These are phyloP conservation scores for Chrysolina haemoptera DNA, from an alignment of 2,888 invertebrate species.

Conservation along the genomic window DNA sequence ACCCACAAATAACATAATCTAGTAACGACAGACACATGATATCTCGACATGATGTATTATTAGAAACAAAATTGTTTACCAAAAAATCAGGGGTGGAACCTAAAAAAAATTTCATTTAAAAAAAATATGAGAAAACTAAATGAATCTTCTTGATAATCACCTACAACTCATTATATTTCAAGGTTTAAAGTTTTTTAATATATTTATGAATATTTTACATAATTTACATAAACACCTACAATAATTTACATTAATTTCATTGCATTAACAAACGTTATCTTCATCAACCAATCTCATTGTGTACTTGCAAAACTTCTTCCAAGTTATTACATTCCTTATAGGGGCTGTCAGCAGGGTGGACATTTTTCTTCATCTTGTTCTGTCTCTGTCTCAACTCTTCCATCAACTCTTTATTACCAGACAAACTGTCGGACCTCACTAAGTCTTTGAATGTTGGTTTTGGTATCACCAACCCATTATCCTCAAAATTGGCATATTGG, in stretches of 20 bases:
- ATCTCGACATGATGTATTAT: too few species aligned
- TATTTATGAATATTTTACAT: too few species aligned
- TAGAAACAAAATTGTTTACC: too few species aligned
- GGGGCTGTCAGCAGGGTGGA: slow-evolving; percentile 39
- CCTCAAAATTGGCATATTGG: slow-evolving; percentile 27
- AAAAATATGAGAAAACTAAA: too few species aligned
- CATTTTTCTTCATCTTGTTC: slow-evolving; percentile 43
- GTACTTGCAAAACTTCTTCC: slow-evolving; percentile 50
- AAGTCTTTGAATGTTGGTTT: slow-evolving; percentile 16
- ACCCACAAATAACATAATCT: too few species aligned
- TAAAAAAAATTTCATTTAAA: too few species aligned
- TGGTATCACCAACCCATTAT: slow-evolving; percentile 7
- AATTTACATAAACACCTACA: neutral
- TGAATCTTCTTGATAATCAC: too few species aligned
- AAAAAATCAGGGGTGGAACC: too few species aligned
- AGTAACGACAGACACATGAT: too few species aligned
- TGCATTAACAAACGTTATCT: neutral
- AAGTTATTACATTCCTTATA: slow-evolving; percentile 54
- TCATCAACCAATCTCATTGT: slow-evolving; percentile 40
- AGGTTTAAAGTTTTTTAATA: too few species aligned
- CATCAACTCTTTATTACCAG: slow-evolving; percentile 56
- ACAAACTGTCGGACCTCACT: slow-evolving; percentile 53
- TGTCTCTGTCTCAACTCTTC: slow-evolving; percentile 55
- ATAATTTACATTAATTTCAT: neutral
- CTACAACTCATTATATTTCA: too few species aligned